These are phyloP conservation scores for Monochamus saltuarius DNA, from an alignment of 1,140 invertebrate species.

Conservation along the genomic window DNA sequence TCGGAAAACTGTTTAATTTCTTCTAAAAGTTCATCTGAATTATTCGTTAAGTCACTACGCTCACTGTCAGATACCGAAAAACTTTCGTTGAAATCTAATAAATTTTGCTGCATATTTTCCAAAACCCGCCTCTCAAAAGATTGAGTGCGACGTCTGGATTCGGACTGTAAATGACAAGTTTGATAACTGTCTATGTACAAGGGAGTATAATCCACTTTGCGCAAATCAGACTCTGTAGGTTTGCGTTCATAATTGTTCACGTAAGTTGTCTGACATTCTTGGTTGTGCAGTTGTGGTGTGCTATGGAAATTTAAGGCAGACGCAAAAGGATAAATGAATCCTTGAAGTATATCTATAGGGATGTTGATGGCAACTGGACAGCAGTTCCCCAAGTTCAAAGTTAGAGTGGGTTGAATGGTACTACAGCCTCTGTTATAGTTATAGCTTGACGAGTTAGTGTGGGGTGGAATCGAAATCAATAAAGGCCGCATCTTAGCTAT, in stretches of 20 bases:
- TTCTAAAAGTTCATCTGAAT: background rate
- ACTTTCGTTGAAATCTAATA: conserved; percentile 21
- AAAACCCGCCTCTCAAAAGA: conserved; percentile 40
- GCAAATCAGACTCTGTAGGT: background rate
- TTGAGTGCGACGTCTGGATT: background rate
- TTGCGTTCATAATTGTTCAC: conserved; percentile 25
- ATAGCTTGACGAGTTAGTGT: conserved; percentile 22
- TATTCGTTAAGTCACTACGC: background rate
- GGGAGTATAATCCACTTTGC: conserved; percentile 31
- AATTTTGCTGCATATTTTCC: conserved; percentile 33
- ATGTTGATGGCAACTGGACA: conserved; percentile 40
- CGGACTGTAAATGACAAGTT: conserved; percentile 15
- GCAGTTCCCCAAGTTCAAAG: conserved; percentile 36
- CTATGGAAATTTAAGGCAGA: conserved; percentile 39
- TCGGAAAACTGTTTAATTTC: conserved; percentile 30
- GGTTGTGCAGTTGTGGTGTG: conserved; percentile 24
- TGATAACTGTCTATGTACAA: conserved; percentile 23
- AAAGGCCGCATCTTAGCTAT: conserved; percentile 30
- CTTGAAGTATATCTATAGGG: conserved; percentile 36
- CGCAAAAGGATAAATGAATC: conserved; percentile 47
- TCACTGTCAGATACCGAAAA: background rate
- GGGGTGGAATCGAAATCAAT: conserved; percentile 29
- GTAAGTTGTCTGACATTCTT: conserved; percentile 41
- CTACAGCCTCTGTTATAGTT: conserved; percentile 16
- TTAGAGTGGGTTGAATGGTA: conserved; percentile 27